A percentile compares a stretch with the other conserved stretches of the same genome.
Conservation (phyloP, 2,797 vertebrate species). For the Thunnus albacares region DNA sequence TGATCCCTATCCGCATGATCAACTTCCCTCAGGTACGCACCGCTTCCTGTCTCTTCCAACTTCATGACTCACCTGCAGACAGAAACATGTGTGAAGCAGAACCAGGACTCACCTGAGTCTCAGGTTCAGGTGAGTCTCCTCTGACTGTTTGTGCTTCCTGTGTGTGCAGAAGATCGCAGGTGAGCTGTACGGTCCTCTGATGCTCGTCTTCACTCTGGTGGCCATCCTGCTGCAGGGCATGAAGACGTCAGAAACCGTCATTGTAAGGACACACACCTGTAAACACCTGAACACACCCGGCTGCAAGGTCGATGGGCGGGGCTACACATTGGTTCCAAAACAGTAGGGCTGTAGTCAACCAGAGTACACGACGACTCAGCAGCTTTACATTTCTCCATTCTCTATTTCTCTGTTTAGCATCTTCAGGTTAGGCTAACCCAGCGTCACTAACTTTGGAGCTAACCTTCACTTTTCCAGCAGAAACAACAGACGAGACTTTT, state of each 20-base stretch:
- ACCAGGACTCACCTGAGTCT: not conserved
- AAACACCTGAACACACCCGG: not conserved
- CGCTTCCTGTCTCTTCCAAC: not conserved
- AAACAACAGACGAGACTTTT: too few species aligned
- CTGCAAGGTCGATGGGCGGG: too few species aligned
- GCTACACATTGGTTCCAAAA: too few species aligned
- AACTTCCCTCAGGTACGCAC: conserved; percentile 94
- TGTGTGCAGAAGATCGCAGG: conserved; percentile 93
- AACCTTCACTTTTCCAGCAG: too few species aligned
- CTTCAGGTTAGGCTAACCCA: too few species aligned
- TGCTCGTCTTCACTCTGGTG: conserved; percentile 97
- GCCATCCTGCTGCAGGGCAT: conserved; percentile 98
- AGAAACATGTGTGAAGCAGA: not conserved
- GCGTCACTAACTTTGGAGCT: too few species aligned
- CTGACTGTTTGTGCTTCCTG: conserved; percentile 14
- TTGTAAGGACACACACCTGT: conserved; percentile 85
- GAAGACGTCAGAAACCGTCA: conserved; percentile 97
- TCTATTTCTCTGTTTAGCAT: too few species aligned
- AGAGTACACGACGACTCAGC: too few species aligned
- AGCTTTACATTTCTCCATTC: too few species aligned
- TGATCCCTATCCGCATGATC: conserved; percentile 96
- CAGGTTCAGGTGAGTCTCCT: not conserved
- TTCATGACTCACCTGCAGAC: not conserved
- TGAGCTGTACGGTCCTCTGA: conserved; percentile 96
- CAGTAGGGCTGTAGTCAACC: too few species aligned